phyloP scores from a whole-genome alignment of 2,113 vertebrate species.

The Heptranchias perlo region DNA sequence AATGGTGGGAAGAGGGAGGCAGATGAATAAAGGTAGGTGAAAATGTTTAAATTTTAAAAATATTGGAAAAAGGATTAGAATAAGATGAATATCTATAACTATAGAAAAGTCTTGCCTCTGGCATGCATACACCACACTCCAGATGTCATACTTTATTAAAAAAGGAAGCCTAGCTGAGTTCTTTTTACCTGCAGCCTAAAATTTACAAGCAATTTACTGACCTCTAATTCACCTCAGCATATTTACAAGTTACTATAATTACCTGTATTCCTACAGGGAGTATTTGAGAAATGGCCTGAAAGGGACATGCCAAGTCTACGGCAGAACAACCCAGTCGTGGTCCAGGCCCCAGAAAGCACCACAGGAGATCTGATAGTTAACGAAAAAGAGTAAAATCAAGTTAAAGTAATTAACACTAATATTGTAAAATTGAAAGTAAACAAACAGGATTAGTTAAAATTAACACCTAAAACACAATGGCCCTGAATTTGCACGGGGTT shows the following conservation, averaged over 20 bases:
- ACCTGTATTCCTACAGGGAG: slow-evolving; percentile 22
- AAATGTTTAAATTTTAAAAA: slow-evolving; percentile 31
- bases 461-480: not conserved
- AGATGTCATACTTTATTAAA: slow-evolving; percentile 23
- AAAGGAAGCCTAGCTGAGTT: slow-evolving; percentile 1
- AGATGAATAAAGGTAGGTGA: not conserved
- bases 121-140: slow-evolving; percentile 15
- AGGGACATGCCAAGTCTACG: not conserved
- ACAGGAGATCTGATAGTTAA: not conserved
- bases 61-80: slow-evolving; percentile 4
- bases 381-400: not conserved
- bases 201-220: slow-evolving; percentile 27
- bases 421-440: not conserved
- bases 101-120: slow-evolving; percentile 16
- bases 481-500: not conserved
- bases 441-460: not conserved
- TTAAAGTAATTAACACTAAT: not conserved
- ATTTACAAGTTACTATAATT: slow-evolving; percentile 29
- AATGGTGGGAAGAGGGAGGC: not conserved
- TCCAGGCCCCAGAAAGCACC: not conserved
- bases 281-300: not conserved
- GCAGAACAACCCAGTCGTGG: not conserved
- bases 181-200: slow-evolving; percentile 3
- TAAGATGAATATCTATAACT: not conserved
- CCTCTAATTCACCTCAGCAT: slow-evolving; percentile 29